phyloP scores from a whole-genome alignment of 2,797 vertebrate genomes.

The Liasis olivaceus region DNA sequence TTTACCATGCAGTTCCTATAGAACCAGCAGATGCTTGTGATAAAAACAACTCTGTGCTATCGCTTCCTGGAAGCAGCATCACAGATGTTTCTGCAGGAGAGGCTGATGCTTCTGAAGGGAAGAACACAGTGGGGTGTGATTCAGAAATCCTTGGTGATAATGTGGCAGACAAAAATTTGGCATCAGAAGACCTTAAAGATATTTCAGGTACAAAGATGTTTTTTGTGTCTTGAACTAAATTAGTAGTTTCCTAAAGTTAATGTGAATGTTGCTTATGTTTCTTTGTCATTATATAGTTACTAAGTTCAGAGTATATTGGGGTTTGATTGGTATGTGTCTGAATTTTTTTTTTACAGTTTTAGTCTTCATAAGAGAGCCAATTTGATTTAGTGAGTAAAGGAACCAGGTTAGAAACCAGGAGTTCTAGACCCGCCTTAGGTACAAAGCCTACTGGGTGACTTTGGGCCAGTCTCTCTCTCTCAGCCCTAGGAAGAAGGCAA shows the following conservation, averaged over 20 bases:
- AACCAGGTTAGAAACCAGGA: background rate
- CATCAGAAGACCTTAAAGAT: constrained; percentile 78
- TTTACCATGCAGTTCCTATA: constrained; percentile 78
- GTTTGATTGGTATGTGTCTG: background rate
- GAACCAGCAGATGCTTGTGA: constrained; percentile 81
- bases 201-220: constrained; percentile 83
- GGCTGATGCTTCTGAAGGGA: constrained; percentile 73
- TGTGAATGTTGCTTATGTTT: constrained; percentile 33
- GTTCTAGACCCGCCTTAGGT: background rate
- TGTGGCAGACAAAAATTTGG: constrained; percentile 77
- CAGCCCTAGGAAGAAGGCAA: background rate
- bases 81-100: constrained; percentile 71
- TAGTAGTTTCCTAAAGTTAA: constrained; percentile 64
- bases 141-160: constrained; percentile 75
- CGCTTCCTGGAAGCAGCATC: constrained; percentile 76
- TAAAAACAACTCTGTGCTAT: constrained; percentile 78
- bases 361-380: background rate
- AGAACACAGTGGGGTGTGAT: constrained; percentile 71
- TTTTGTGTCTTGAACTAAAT: constrained; percentile 70
- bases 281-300: constrained; percentile 57
- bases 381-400: background rate
- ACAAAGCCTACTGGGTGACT: background rate
- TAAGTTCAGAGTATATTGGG: background rate
- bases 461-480: background rate
- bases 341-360: background rate